Evolutionary conservation across 2,113 vertebrate species (phyloP), one percentile per base, ranked within the genome.

Genomic region (Cephalophus harveyi): DNA sequence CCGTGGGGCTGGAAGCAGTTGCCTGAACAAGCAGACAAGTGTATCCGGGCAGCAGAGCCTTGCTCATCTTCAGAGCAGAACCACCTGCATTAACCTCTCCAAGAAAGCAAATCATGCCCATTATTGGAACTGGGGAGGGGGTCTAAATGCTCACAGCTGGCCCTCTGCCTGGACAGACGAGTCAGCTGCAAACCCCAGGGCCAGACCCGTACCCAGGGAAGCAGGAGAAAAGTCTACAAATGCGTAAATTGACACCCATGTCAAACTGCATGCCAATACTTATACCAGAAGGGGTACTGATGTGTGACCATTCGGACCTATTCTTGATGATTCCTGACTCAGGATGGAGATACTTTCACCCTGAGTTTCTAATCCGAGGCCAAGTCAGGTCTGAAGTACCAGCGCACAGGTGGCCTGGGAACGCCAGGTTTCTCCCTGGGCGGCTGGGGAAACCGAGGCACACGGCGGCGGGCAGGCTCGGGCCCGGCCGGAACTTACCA

Each of bases 401-500:
- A 48, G 76, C 0, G 28, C 76, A 97, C 97, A 97, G 90, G 97
- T 97, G 90, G 97, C 89, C 13, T 1, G 15, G 25, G 19, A 4
- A 7, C n/a, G 0, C 57, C 12, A 21, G 17, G 23, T 33, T n/a
- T 81, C 91, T 90, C 33, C 62, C 17, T 25, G 0, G 1, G 46
- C 13, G 1, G 43, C 76, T 3, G 19, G 64, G 57, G 67, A 95
- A 59, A 78, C 83, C 9, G 30, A 74, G 79, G 85, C 74, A 57
- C n/a, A 3, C 15, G 8, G 36, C 30, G 7, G 62, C 4, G 3
- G 6, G n/a, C n/a, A 76, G 36, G 46, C 84, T 9, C 9, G 2
- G 46, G 17, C 27, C 64, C 25, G 14, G 50, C 57, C 30, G 12
- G 94, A 52, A 99, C 99, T 98, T 97, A 99, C 99, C 99, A 99